Evolutionary conservation across 2,888 invertebrate species (phyloP), one percentile per base, ranked within the genome.

Genomic region (Lacanobia oleracea): DNA sequence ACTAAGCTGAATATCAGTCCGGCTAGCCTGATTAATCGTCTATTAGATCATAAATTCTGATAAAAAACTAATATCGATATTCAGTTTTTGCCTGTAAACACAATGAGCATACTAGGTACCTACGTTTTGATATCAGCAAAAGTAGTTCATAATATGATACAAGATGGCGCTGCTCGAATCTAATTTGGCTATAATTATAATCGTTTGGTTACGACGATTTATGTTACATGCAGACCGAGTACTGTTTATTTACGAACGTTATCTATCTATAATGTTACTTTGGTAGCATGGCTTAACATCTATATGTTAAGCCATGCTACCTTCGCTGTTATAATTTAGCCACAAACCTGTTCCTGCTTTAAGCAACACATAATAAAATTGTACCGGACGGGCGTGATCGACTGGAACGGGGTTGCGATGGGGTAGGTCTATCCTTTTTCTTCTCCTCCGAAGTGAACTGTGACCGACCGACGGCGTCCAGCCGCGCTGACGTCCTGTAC

Each of bases 81-180:
- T 21, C 10, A 27, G 21, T 27, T 60, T 57, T 61, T 66, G 60
- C 66, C 27, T 60, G 23, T 62, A 51, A 57, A 10, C 21, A 9
- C 2, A 48, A 21, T 5, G 1, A 33, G 33, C 33, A 27, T 14
- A 23, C 37, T 10, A n/a, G n/a, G n/a, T n/a, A n/a, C n/a, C n/a
- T 37, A 21, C 10, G 14, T 14, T 40, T 62, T 59, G 51, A 53
- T 76, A 69, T 23, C 51, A 18, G 12, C n/a, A 54, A n/a, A 37
- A 37, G 9, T 16, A 37, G 18, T 74, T 65, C 33, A 23, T 4
- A 16, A 40, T 23, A 18, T 4, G 16, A 16, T 61, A 57, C 48
- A 1, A 80, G 81, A 81, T 80, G 79, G 77, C 81, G 53, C 27
- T 77, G 27, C 40, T 48, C 14, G 72, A 60, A 45, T 12, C 27